Evolutionary conservation across 2,888 invertebrate species (phyloP).

Genomic region (Synanthedon tipuliformis): DNA sequence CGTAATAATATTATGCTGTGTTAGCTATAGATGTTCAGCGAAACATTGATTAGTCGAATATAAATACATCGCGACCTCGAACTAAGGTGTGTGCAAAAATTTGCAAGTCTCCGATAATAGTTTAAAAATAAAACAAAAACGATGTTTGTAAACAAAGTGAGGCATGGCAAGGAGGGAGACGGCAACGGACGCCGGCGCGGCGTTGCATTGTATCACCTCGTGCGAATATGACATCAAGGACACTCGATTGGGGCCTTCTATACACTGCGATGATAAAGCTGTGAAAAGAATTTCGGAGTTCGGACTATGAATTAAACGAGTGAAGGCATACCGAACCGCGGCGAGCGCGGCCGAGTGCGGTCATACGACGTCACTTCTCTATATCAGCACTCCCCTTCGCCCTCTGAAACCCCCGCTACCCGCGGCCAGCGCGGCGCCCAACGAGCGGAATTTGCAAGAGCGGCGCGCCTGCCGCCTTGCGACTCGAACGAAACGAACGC

Average conservation of each 20-base stretch:
- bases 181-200: not conserved
- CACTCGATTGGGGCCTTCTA: conserved; percentile 16
- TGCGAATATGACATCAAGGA: conserved; percentile 21
- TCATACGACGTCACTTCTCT: conserved; percentile 50
- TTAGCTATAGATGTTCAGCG: too few relatives aligned
- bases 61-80: too few relatives aligned
- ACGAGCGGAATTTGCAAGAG: conserved; percentile 60
- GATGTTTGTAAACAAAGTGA: not conserved
- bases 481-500: conserved; percentile 28
- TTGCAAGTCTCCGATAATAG: not conserved
- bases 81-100: too few relatives aligned
- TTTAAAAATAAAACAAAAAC: not conserved
- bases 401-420: conserved; percentile 19
- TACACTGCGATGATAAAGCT: conserved; percentile 18
- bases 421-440: conserved; percentile 42
- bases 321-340: conserved; percentile 23
- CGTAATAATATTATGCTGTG: too few relatives aligned
- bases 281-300: conserved; percentile 35
- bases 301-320: conserved; percentile 21
- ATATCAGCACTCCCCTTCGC: conserved; percentile 42
- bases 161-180: not conserved
- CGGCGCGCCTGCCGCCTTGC: conserved; percentile 55
- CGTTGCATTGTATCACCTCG: not conserved
- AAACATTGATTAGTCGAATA: too few relatives aligned
- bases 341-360: conserved; percentile 34